Conservation (phyloP, 1,140 invertebrate species). For the Brachionus koreanus region DNA sequence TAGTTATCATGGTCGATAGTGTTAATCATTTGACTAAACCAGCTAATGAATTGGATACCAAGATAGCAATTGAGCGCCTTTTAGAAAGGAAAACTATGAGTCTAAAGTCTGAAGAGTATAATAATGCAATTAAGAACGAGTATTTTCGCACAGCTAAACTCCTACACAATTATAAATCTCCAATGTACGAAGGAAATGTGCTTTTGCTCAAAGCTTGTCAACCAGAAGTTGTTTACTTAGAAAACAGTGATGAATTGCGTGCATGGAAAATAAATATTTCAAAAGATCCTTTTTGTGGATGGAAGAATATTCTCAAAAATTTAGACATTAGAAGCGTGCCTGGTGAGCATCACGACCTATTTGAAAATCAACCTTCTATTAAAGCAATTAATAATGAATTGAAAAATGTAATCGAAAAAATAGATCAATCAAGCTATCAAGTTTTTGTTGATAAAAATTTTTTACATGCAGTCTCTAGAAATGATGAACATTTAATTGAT, state of each 20-base stretch:
- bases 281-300: background rate
- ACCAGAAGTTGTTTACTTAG: background rate
- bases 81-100: background rate
- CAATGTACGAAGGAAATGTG: background rate
- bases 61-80: background rate
- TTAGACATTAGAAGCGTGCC: background rate
- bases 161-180: background rate
- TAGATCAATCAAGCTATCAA: background rate
- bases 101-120: background rate
- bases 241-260: background rate
- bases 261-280: background rate
- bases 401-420: background rate
- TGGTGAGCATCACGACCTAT: background rate
- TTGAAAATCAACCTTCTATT: background rate
- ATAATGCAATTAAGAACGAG: background rate
- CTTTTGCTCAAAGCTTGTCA: background rate
- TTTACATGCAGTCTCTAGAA: background rate
- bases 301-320: background rate
- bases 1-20: background rate
- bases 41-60: background rate
- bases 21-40: conserved; percentile 8
- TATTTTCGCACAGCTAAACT: background rate
- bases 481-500: conserved; percentile 4
- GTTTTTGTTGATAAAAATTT: background rate
- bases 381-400: background rate